Conservation (phyloP, 2,113 vertebrate species). For the Sigmodon hispidus region DNA sequence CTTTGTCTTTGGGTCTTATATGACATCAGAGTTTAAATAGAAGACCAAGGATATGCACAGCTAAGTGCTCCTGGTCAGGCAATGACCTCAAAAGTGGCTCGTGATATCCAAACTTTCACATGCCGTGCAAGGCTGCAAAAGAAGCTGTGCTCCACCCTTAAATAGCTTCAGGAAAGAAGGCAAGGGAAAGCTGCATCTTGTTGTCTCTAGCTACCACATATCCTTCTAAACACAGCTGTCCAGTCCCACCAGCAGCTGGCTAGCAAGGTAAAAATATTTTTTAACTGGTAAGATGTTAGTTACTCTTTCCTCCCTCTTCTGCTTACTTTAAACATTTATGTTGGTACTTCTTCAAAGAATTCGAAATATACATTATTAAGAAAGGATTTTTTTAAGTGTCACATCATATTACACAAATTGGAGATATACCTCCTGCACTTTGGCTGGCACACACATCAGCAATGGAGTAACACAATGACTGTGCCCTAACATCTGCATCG, state of each 20-base stretch:
- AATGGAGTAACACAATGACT: not conserved
- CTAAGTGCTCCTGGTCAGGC: not conserved
- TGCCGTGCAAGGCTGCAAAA: accelerated
- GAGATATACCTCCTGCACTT: not conserved
- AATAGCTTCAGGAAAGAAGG: not conserved
- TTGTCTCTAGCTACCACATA: not conserved
- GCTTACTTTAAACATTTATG: not conserved
- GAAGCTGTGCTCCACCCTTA: too few relatives aligned
- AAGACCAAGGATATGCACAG: not conserved
- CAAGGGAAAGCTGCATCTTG: too few relatives aligned
- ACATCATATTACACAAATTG: not conserved
- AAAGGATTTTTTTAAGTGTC: not conserved
- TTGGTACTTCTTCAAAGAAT: constrained; percentile 65
- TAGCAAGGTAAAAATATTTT: not conserved
- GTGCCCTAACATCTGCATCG: not conserved
- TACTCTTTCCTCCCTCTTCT: not conserved
- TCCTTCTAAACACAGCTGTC: not conserved
- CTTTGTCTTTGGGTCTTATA: not conserved
- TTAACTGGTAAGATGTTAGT: not conserved
- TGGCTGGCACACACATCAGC: not conserved
- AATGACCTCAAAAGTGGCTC: not conserved
- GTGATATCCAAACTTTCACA: not conserved
- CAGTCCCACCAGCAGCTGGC: not conserved
- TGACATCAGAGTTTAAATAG: not conserved
- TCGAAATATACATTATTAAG: not conserved